Evolutionary conservation across 1,140 invertebrate genomes (phyloP).

Genomic region (Cydia pomonella): DNA sequence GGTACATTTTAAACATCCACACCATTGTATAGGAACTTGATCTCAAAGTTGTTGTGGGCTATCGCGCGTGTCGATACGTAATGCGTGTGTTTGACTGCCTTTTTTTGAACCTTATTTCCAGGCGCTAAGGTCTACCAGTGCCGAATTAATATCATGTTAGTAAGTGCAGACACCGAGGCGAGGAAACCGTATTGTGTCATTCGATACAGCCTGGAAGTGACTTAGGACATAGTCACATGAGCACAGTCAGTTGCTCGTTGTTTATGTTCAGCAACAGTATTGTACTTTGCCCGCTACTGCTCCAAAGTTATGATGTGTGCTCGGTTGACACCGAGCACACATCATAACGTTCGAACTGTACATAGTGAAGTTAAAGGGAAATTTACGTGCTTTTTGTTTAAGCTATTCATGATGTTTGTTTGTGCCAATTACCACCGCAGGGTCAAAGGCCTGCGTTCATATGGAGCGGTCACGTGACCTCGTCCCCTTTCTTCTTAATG

Average conservation of each 20-base stretch:
- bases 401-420: no score
- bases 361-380: no score
- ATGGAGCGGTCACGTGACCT: no score
- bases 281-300: slow-evolving; percentile 19
- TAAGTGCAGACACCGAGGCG: not conserved
- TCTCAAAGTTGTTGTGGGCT: not conserved
- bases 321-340: no score
- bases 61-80: not conserved
- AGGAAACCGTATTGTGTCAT: slow-evolving; percentile 29
- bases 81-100: not conserved
- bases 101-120: no score
- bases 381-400: no score
- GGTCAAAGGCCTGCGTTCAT: no score
- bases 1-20: no score
- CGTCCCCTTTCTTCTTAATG: no score
- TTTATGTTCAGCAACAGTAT: not conserved
- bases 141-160: not conserved
- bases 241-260: not conserved
- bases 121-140: not conserved
- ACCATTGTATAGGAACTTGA: no score
- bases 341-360: no score
- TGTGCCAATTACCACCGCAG: no score
- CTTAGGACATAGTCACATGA: not conserved
- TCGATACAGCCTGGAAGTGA: not conserved
- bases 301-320: not conserved